Conservation (phyloP, 1,140 invertebrate species). For the Pentalonia nigronervosa region DNA sequence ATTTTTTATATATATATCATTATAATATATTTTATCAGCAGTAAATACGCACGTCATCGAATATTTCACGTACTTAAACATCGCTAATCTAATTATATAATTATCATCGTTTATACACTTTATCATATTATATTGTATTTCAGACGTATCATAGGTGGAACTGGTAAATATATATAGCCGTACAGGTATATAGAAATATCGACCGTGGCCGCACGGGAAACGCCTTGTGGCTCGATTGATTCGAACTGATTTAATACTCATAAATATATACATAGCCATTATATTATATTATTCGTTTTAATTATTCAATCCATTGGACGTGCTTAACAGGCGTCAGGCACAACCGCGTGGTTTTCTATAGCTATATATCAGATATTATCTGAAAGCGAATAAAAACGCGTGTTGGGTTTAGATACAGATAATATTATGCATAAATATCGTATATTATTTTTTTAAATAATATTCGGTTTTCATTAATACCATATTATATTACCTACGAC, state of each 20-base stretch:
- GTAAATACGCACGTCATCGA: background rate
- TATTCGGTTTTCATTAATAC: background rate
- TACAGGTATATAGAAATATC: background rate
- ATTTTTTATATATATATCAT: background rate
- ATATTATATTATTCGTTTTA: background rate
- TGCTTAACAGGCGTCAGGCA: background rate
- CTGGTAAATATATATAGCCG: background rate
- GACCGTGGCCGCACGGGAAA: background rate
- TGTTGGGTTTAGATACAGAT: background rate
- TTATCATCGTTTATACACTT: background rate
- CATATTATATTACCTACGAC: too few relatives aligned
- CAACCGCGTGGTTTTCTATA: background rate
- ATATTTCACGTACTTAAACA: background rate
- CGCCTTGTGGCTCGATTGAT: background rate
- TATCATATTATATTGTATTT: background rate
- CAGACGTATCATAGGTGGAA: background rate
- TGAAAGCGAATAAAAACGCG: slow-evolving; percentile 22
- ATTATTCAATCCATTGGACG: background rate
- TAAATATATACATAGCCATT: background rate
- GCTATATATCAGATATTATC: background rate
- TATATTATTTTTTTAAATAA: background rate
- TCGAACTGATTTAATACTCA: background rate
- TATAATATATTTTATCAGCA: background rate
- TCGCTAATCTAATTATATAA: background rate
- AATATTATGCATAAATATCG: background rate